Conservation (phyloP, 2,113 vertebrate species). For the Atractosteus spatula region DNA sequence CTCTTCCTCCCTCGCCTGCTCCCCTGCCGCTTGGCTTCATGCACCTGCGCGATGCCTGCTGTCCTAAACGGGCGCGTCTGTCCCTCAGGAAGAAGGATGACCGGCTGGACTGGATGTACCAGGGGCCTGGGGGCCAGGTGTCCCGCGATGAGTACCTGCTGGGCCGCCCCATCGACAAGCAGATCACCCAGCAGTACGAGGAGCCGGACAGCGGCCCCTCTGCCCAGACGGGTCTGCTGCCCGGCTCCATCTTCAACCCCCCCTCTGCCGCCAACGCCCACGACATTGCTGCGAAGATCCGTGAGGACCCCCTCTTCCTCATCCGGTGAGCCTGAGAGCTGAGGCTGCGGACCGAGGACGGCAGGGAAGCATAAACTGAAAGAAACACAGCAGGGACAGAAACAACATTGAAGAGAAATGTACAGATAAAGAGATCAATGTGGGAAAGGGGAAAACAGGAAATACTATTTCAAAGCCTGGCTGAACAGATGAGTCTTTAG, state of each 20-base stretch:
- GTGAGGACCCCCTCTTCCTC: conserved; percentile 91
- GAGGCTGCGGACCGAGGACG: too few species aligned
- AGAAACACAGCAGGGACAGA: too few species aligned
- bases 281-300: conserved; percentile 92
- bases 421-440: too few species aligned
- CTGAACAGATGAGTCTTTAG: too few species aligned
- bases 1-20: not conserved
- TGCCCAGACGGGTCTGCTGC: conserved; percentile 82
- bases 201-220: conserved; percentile 82
- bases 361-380: too few species aligned
- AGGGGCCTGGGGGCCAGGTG: conserved; percentile 86
- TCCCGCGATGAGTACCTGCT: conserved; percentile 92
- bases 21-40: not conserved
- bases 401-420: too few species aligned
- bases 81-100: conserved; percentile 83
- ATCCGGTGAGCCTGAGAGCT: conserved; percentile 70
- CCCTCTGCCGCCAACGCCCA: conserved; percentile 72
- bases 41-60: too few species aligned
- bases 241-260: conserved; percentile 84
- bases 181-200: conserved; percentile 81
- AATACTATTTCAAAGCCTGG: too few species aligned
- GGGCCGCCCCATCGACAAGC: conserved; percentile 90
- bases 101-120: conserved; percentile 98
- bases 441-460: too few species aligned
- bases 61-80: not conserved